These are phyloP conservation scores for Drosophila equinoxialis DNA, from an alignment of 1,140 invertebrate genomes.

Conservation along the genomic window DNA sequence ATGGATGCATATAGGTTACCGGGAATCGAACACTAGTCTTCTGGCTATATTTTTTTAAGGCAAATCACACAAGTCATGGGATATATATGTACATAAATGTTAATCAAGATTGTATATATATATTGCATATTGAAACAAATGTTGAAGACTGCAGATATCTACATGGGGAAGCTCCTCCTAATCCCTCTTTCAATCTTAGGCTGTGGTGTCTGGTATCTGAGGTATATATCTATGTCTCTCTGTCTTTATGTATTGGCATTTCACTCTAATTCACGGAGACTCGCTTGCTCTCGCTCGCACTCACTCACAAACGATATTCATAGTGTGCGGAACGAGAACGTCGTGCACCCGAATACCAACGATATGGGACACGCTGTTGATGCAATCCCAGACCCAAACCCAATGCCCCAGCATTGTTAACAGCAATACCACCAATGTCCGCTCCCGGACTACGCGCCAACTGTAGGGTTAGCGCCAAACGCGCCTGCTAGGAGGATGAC, in stretches of 20 bases:
- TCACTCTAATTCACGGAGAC: neutral
- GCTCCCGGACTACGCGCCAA: constrained; percentile 79
- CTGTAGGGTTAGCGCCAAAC: constrained; percentile 71
- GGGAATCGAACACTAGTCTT: constrained; percentile 38
- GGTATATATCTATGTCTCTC: no score
- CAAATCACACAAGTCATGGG: constrained; percentile 66
- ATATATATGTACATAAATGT: constrained; percentile 23
- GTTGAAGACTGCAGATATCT: constrained; percentile 25
- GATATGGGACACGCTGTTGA: constrained; percentile 70
- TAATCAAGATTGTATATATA: constrained; percentile 9
- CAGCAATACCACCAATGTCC: constrained; percentile 45
- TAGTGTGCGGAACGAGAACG: constrained; percentile 78
- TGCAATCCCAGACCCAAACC: constrained; percentile 46
- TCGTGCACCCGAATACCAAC: constrained; percentile 79
- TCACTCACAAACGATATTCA: constrained; percentile 71
- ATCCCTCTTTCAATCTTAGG: no score
- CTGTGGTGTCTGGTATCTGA: no score
- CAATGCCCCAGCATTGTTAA: constrained; percentile 24
- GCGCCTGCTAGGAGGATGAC: constrained; percentile 78
- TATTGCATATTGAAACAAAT: constrained; percentile 38
- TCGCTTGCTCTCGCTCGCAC: neutral
- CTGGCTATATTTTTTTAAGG: constrained; percentile 68
- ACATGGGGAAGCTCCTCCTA: neutral
- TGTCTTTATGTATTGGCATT: neutral
- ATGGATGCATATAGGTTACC: neutral